Percentiles rank a stretch among this genome's conserved stretches.
Evolutionary conservation across 2,797 vertebrate species (phyloP).

Genomic region (Hapalemur alaotrensis): DNA sequence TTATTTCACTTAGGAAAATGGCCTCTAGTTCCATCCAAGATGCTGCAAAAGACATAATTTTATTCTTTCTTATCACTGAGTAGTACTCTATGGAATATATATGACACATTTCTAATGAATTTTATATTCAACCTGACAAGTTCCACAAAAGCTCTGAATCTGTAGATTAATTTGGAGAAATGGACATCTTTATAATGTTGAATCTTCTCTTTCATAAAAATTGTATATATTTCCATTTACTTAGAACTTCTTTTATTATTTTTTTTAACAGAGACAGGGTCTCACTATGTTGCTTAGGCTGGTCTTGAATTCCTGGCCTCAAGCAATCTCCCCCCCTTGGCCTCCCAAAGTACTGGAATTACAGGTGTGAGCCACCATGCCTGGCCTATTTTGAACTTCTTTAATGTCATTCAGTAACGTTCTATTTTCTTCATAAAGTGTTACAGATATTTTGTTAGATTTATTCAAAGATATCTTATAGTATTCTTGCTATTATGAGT

Average conservation of each 20-base stretch:
- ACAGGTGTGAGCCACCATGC: no score
- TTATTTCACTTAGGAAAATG: no score
- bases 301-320: no score
- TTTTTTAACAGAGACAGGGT: no score
- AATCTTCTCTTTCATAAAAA: slow-evolving; percentile 9
- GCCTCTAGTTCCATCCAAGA: no score
- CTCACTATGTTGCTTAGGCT: no score
- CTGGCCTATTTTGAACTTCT: not conserved
- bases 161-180: not conserved
- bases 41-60: no score
- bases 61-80: no score
- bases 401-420: not conserved
- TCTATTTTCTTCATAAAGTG: not conserved
- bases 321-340: no score
- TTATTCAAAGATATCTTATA: not conserved
- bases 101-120: not conserved
- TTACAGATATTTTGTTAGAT: not conserved
- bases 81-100: no score
- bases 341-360: no score
- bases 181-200: not conserved
- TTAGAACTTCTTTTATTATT: not conserved
- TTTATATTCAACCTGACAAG: not conserved
- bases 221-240: not conserved
- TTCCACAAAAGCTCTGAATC: not conserved
- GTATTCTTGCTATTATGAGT: not conserved